Percentiles rank a stretch among this genome's conserved stretches.
phyloP scores from a whole-genome alignment of 2,113 vertebrate genomes.

The Sardina pilchardus region DNA sequence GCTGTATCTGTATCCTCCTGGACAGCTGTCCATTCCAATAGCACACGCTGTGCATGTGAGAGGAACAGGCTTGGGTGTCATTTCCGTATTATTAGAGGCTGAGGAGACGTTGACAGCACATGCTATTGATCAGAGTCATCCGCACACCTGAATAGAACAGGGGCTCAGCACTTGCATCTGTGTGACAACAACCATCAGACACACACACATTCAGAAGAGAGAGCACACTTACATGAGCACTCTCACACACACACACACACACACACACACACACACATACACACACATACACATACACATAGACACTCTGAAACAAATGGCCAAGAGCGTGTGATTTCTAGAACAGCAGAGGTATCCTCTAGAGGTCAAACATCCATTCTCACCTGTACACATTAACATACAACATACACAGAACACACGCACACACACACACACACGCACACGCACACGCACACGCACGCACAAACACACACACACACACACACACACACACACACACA shows the following conservation, averaged over 20 bases:
- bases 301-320: no score
- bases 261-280: neutral
- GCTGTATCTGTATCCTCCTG: neutral
- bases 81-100: neutral
- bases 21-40: neutral
- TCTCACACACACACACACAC: neutral
- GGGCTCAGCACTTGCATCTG: neutral
- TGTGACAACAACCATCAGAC: neutral
- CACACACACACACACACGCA: slow-evolving; percentile 3
- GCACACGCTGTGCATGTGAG: neutral
- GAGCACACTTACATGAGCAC: neutral
- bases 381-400: neutral
- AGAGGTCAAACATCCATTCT: neutral
- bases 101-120: neutral
- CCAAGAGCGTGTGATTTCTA: neutral
- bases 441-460: slow-evolving; percentile 20
- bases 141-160: neutral
- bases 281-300: no score
- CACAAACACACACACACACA: slow-evolving; percentile 1
- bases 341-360: neutral
- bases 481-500: neutral
- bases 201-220: neutral
- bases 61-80: neutral
- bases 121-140: neutral
- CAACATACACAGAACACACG: neutral